Evolutionary conservation across 2,797 vertebrate genomes (phyloP).

Genomic region (Lepidocolaptes lacrymiger): DNA sequence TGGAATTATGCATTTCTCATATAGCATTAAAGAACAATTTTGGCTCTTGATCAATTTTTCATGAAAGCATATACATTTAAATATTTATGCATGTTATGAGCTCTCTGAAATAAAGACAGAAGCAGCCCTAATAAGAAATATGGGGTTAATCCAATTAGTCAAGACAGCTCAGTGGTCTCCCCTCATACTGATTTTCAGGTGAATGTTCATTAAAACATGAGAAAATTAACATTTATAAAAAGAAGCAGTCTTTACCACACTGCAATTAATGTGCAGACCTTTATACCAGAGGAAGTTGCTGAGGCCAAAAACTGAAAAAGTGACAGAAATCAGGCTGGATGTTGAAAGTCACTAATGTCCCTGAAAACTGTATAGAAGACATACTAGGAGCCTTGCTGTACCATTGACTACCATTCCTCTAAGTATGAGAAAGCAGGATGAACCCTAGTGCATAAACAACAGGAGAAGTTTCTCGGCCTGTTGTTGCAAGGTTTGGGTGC

Average conservation of each 20-base stretch:
- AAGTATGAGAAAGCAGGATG: neutral
- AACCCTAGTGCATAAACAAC: neutral
- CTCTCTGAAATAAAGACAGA: neutral
- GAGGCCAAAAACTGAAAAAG: neutral
- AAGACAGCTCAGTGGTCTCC: neutral
- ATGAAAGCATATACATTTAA: neutral
- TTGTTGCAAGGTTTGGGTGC: neutral
- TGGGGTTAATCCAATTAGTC: neutral
- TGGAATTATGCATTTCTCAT: neutral
- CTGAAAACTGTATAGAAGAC: neutral
- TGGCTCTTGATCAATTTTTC: constrained; percentile 1
- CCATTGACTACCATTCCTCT: neutral
- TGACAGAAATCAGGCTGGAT: neutral
- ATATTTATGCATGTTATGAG: neutral
- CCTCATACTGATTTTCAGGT: neutral
- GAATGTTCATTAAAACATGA: neutral
- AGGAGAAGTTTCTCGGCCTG: neutral
- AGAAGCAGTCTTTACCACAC: neutral
- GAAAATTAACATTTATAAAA: neutral
- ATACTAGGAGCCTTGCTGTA: neutral
- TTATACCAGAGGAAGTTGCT: neutral
- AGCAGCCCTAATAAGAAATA: neutral
- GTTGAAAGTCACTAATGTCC: neutral
- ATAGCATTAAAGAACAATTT: neutral
- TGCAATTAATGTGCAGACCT: neutral